A percentile compares a stretch with the other conserved stretches of the same genome.
Evolutionary conservation across 2,888 invertebrate species (phyloP).

Genomic region (Caenorhabditis zanzibari): DNA sequence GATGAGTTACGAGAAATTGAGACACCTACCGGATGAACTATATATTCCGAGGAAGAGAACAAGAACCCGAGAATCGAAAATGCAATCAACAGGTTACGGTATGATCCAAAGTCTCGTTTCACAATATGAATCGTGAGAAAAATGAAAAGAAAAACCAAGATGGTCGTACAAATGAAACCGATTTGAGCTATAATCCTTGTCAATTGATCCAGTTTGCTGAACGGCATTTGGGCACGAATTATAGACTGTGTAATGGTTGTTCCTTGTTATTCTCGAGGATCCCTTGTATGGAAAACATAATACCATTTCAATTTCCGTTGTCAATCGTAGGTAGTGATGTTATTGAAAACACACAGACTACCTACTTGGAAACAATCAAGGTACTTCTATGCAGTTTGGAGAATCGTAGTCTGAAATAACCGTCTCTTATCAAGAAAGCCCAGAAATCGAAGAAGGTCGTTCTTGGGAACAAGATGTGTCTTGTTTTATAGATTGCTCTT

Average conservation of each 20-base stretch:
- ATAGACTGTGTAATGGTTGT: not conserved
- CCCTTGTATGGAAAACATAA: constrained; percentile 5
- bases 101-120: constrained; percentile 46
- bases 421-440: not conserved
- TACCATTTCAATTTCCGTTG: constrained; percentile 6
- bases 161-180: constrained; percentile 26
- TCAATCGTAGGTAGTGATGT: not conserved
- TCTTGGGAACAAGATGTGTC: too few relatives aligned
- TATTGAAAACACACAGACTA: not conserved
- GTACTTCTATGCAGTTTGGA: too few relatives aligned
- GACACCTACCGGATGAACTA: constrained; percentile 40
- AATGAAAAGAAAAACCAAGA: constrained; percentile 25
- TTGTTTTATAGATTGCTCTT: too few relatives aligned
- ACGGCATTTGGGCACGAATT: constrained; percentile 16
- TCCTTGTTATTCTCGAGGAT: constrained; percentile 1
- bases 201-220: constrained; percentile 16
- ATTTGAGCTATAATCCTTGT: constrained; percentile 24
- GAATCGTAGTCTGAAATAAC: not conserved
- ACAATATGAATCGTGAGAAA: constrained; percentile 32
- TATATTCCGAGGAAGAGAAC: constrained; percentile 41
- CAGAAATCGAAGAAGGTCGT: too few relatives aligned
- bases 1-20: not conserved
- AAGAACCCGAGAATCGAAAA: constrained; percentile 39
- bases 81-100: constrained; percentile 30
- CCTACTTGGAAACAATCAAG: constrained; percentile 7